A percentile compares a stretch with the other conserved stretches of the same genome.
Conservation (phyloP, 2,888 invertebrate species). For the Andrena dorsata region DNA sequence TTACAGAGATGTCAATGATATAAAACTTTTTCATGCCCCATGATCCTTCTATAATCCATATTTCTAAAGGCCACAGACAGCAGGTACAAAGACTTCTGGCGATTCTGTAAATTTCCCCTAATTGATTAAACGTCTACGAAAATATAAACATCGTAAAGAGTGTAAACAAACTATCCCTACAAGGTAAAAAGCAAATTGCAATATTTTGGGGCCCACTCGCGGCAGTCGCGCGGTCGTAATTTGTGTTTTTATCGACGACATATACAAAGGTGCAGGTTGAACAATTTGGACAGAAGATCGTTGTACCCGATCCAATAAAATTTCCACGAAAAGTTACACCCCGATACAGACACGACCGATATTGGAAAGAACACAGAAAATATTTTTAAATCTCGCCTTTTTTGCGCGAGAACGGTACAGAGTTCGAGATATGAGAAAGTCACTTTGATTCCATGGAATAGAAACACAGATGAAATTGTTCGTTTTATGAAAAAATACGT, state of each 20-base stretch:
- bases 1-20: too few relatives aligned
- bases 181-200: not conserved
- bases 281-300: constrained; percentile 12
- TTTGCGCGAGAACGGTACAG: not conserved
- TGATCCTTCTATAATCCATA: too few relatives aligned
- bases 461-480: not conserved
- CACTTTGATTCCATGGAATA: not conserved
- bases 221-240: not conserved
- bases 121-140: too few relatives aligned
- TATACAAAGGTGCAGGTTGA: not conserved
- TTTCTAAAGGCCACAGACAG: too few relatives aligned
- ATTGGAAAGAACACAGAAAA: not conserved
- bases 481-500: not conserved
- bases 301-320: constrained; percentile 14
- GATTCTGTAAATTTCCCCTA: too few relatives aligned
- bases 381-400: not conserved
- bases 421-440: too few relatives aligned
- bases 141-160: not conserved
- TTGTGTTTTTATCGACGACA: constrained; percentile 14
- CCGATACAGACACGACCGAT: constrained; percentile 7
- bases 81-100: too few relatives aligned
- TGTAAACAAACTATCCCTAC: not conserved
- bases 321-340: constrained; percentile 13
- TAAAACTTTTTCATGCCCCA: too few relatives aligned
- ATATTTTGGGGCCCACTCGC: not conserved